Evolutionary conservation across 2,888 invertebrate species (phyloP), one percentile per base, ranked within the genome.

Genomic region (Amblyjoppa proteus): DNA sequence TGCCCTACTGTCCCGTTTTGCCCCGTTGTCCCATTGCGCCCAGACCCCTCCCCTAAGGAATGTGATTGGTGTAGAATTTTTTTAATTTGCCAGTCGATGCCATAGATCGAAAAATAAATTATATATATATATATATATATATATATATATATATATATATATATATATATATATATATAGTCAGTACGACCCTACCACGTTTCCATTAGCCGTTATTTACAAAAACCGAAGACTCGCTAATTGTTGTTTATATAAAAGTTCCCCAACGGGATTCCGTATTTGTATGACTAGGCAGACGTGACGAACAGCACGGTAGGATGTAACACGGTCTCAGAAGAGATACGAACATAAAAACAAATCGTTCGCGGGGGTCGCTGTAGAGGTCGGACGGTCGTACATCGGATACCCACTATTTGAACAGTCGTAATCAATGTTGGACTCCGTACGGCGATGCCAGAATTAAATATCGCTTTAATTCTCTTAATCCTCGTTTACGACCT

Each of bases 221-320:
- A 58, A 58, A 25, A 20, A 13, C 1, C 0, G 6, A n/a, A 7
- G 53, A 9, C n/a, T 53, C 28, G 1, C 28, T 28, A 58, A 58
- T 58, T 28, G 58, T 1, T 25, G 58, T n/a, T 31, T 20, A 38
- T 20, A 20, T 38, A 1, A 20, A 56, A 71, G 53, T 3, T 9
- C 53, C 25, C 20, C 53, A 38, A 53, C 28, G 25, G 16, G 7
- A 20, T 45, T n/a, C 38, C 6, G n/a, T 38, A 56, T 56, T 38
- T 73, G 31, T 38, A 20, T 38, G 38, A 56, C 34, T 20, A 56
- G 77, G 31, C 7, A 66, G 25, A 73, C 73, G 74, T 74, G 81
- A 56, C 53, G n/a, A 74, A 73, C 25, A 6, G 20, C 66, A 49
- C 38, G 68, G 38, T 38, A 25, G 38, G 56, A 11, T n/a, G 13